These are phyloP conservation scores for Brachionus koreanus DNA, from an alignment of 1,140 invertebrate species.

Conservation along the genomic window DNA sequence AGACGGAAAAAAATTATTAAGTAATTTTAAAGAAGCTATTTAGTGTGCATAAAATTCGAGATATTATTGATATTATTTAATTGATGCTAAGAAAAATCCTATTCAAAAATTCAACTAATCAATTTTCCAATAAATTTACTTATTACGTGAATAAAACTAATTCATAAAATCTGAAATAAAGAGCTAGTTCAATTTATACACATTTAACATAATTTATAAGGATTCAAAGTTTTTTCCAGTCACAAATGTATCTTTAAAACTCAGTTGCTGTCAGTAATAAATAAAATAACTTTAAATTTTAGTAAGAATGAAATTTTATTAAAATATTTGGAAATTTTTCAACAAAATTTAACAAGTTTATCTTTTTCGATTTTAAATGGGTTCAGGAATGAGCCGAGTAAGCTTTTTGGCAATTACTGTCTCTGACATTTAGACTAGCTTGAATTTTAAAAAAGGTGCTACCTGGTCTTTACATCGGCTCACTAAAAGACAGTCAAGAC, in stretches of 20 bases:
- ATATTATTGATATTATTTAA: background rate
- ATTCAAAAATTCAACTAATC: background rate
- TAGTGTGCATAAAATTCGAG: background rate
- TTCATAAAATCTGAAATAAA: background rate
- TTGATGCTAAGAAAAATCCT: background rate
- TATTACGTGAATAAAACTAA: background rate
- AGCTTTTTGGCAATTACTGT: background rate
- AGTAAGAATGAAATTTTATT: background rate
- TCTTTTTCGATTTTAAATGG: background rate
- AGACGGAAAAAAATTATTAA: background rate
- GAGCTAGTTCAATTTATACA: background rate
- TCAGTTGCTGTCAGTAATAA: background rate
- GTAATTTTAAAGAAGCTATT: background rate
- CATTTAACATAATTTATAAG: constrained; percentile 21
- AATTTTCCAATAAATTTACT: background rate
- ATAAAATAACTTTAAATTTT: background rate
- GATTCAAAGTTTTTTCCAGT: background rate
- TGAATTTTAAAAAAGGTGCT: background rate
- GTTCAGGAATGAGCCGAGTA: constrained; percentile 44
- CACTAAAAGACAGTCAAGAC: constrained; percentile 83
- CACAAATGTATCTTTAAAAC: background rate
- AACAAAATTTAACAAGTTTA: background rate
- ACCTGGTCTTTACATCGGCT: constrained; percentile 61
- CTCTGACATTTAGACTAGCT: background rate
- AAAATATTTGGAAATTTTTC: background rate